Base-by-base conservation (phyloP, 2,888 invertebrate species). In the Thera obeliscata region DNA sequence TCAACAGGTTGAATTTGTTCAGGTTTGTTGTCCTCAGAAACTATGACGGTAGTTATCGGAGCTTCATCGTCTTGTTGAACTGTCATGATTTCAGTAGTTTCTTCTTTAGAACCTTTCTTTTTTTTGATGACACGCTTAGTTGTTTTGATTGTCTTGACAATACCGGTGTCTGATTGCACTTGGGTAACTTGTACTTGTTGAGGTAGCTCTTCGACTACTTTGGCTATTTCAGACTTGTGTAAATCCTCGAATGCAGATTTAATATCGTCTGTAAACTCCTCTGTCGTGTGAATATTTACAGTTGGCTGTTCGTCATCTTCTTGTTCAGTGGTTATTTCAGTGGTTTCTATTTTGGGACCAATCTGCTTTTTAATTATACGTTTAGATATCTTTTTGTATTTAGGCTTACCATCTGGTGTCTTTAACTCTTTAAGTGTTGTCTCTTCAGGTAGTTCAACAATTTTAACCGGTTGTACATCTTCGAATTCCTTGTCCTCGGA, bases 61-160 rank as follows among this genome's bases (percentile, higher is more conserved):
- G 75, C 70, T 72, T 89, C 83, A 63, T 89, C 89, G 81, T 90
- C 81, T 75, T 83, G 89, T 78, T 71, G 85, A 70, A 88, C 81
- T 12, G 93, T 93, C 3, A 88, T 82, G 41, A 88, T 89, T 79
- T 89, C 90, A 2, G 94, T 91, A 38, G 89, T 81, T 83, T 68
- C 81, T 77, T 66, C 66, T 70, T 69, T 79, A 46, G 73, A 73
- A 1, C 77, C 79, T 58, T 86, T 70, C 60, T 81, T 75, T 55
- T 90, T 90, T 73, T 89, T 94, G 43, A 81, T 76, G 41, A 78
- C 69, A 5, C 78, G 77, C 68, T 74, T 76, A 0, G 69, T 69
- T 1, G 73, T 71, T 80, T 76, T 78, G 1, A 86, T 83, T 70
- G 81, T 83, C 2, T 68, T 38, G 9, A 63, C 41, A 3, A 88